A percentile compares a stretch with the other conserved stretches of the same genome.
Conservation (phyloP, 37 sponge, comb jelly and placozoan genomes). For the Chondrilla cf. caribensis region DNA sequence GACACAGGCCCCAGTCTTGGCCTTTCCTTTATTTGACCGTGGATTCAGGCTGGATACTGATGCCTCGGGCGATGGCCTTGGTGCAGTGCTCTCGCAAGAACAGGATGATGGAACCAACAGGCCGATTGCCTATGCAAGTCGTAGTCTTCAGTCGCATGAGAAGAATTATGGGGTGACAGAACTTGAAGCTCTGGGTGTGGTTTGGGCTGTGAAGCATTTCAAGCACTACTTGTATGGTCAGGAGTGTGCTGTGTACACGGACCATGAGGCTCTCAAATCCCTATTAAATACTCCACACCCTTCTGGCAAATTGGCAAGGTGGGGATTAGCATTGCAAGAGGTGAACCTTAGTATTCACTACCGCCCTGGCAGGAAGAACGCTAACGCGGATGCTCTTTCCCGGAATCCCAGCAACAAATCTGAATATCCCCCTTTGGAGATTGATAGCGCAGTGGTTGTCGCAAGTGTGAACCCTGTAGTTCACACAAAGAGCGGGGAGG, state of each 20-base stretch:
- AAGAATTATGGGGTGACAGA: slow-evolving; percentile 36
- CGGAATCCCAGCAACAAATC: not conserved
- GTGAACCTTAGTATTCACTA: slow-evolving; percentile 23
- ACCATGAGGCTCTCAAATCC: slow-evolving; percentile 33
- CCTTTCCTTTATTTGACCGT: slow-evolving; percentile 27
- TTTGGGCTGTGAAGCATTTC: slow-evolving; percentile 51
- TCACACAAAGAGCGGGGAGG: slow-evolving; percentile 10
- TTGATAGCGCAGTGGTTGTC: not conserved
- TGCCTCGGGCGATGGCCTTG: slow-evolving; percentile 37
- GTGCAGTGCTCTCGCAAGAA: slow-evolving; percentile 40
- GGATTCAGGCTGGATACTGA: slow-evolving; percentile 40
- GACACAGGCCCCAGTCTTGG: slow-evolving; percentile 31
- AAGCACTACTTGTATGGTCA: slow-evolving; percentile 32
- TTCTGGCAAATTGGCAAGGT: slow-evolving; percentile 35
- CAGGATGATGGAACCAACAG: slow-evolving; percentile 12
- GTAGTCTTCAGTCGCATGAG: slow-evolving; percentile 33
- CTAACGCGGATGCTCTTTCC: slow-evolving; percentile 33
- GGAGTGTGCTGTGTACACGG: slow-evolving; percentile 32
- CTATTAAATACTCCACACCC: slow-evolving; percentile 32
- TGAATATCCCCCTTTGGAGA: not conserved
- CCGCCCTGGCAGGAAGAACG: slow-evolving; percentile 22
- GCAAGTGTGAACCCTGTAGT: not conserved
- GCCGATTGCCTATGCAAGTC: slow-evolving; percentile 39
- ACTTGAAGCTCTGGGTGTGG: slow-evolving; percentile 44
- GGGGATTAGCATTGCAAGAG: slow-evolving; percentile 33